These are phyloP conservation scores for Oligia fasciuncula DNA, from an alignment of 2,888 invertebrate genomes.

Conservation along the genomic window DNA sequence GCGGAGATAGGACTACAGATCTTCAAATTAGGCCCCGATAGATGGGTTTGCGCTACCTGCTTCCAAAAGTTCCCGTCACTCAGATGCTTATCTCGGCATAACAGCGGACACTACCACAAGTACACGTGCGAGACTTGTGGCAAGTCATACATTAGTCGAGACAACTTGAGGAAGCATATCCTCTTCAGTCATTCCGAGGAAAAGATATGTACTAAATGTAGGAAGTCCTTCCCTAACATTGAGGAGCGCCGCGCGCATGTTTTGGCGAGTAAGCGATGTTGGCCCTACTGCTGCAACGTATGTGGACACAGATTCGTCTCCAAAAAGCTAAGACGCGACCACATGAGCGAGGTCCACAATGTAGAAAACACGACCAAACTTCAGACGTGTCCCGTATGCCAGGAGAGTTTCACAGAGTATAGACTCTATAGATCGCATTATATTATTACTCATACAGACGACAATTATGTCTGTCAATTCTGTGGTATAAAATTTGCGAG, in stretches of 20 bases:
- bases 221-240: slow-evolving; percentile 67
- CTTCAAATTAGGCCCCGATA: slow-evolving; percentile 72
- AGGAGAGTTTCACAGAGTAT: slow-evolving; percentile 67
- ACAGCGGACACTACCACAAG: slow-evolving; percentile 74
- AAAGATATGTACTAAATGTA: slow-evolving; percentile 72
- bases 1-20: slow-evolving; percentile 74
- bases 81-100: slow-evolving; percentile 74
- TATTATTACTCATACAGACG: slow-evolving; percentile 73
- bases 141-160: slow-evolving; percentile 73
- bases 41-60: slow-evolving; percentile 76
- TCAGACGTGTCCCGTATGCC: slow-evolving; percentile 74
- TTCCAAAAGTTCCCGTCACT: slow-evolving; percentile 70
- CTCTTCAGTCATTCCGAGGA: slow-evolving; percentile 59
- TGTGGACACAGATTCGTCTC: slow-evolving; percentile 75
- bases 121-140: slow-evolving; percentile 78
- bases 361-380: slow-evolving; percentile 62
- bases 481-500: slow-evolving; percentile 74
- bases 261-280: slow-evolving; percentile 70
- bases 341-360: slow-evolving; percentile 72
- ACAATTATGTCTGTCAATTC: slow-evolving; percentile 71
- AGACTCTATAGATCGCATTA: slow-evolving; percentile 73
- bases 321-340: slow-evolving; percentile 67
- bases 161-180: slow-evolving; percentile 70
- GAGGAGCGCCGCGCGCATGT: slow-evolving; percentile 70
- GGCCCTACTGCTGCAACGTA: slow-evolving; percentile 71